Conservation (phyloP, 37 sponge, comb jelly and placozoan genomes). For the Beroe forskalii region DNA sequence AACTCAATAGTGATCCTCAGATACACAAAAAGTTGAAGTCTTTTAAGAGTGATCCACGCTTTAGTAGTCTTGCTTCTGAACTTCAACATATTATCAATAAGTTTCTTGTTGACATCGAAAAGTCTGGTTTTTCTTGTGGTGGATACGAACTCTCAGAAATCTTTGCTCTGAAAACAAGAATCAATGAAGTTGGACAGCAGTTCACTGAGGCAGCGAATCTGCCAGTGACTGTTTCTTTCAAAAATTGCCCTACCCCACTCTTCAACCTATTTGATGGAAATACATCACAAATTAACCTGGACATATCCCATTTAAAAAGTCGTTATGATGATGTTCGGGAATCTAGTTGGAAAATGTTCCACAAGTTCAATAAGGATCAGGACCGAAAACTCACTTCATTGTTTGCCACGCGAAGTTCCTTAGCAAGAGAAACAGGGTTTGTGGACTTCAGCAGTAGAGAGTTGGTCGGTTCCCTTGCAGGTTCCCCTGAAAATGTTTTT, state of each 20-base stretch:
- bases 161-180: neutral
- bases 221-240: neutral
- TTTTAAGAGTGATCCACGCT: neutral
- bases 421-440: neutral
- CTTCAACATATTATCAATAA: neutral
- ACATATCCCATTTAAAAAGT: neutral
- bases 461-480: slow-evolving; percentile 69
- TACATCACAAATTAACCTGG: neutral
- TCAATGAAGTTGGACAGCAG: neutral
- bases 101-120: neutral
- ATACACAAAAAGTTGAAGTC: neutral
- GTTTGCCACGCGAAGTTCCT: neutral
- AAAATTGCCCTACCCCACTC: slow-evolving; percentile 22
- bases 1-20: neutral
- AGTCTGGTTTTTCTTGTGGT: neutral
- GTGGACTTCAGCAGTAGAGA: neutral
- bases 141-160: neutral
- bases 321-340: slow-evolving; percentile 60
- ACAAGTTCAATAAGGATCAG: neutral
- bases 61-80: neutral
- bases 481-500: slow-evolving; percentile 68
- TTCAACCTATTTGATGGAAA: neutral
- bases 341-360: slow-evolving; percentile 16
- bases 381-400: neutral
- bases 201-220: neutral